A percentile compares a stretch with the other conserved stretches of the same genome.
Evolutionary conservation across 2,113 vertebrate species (phyloP).

Genomic region (Pseudorectes ferrugineus): DNA sequence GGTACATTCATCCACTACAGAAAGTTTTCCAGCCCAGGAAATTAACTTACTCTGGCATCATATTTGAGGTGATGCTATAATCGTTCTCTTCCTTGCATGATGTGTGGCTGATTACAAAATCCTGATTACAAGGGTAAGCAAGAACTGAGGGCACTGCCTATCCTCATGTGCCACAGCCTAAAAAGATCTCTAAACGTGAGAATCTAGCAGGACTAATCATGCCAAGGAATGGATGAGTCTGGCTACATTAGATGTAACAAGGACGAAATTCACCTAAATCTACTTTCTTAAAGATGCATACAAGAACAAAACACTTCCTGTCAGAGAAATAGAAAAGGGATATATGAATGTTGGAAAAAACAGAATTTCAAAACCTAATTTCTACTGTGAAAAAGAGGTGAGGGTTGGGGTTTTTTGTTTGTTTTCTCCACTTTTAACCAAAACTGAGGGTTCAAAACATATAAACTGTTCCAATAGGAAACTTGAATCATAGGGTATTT

Average conservation of each 20-base stretch:
- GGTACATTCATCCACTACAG: background rate
- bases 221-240: background rate
- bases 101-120: background rate
- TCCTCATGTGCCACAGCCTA: background rate
- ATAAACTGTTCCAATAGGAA: background rate
- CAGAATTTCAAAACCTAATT: background rate
- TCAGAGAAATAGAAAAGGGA: background rate
- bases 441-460: background rate
- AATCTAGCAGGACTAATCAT: background rate
- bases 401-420: background rate
- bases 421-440: background rate
- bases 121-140: background rate
- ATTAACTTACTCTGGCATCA: background rate
- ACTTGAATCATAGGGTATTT: background rate
- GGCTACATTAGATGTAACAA: accelerated
- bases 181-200: background rate
- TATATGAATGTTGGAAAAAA: accelerated
- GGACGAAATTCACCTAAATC: background rate
- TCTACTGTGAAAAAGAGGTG: background rate
- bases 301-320: background rate
- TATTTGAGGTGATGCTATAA: background rate
- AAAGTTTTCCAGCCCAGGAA: background rate
- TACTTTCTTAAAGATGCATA: background rate
- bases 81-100: background rate
- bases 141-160: background rate